Evolutionary conservation across 2,113 vertebrate genomes (phyloP).

Genomic region (Peromyscus leucopus): DNA sequence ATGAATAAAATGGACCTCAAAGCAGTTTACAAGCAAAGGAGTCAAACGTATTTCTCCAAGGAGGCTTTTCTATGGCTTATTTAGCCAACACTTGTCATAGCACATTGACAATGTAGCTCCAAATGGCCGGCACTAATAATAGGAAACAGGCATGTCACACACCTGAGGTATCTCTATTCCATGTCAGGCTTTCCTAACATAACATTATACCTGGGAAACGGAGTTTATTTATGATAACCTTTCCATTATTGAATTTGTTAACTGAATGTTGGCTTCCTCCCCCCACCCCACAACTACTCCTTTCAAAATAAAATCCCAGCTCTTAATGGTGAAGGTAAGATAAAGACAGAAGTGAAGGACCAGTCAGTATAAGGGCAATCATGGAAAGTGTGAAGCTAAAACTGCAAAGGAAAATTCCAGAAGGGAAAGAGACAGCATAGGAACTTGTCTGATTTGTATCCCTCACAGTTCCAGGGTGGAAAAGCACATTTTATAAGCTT

Average conservation of each 20-base stretch:
- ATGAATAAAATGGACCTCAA: not conserved
- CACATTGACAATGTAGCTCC: not conserved
- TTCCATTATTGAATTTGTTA: constrained; percentile 39
- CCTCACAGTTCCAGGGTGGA: constrained; percentile 26
- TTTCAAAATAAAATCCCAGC: not conserved
- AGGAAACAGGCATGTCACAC: not conserved
- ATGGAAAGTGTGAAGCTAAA: constrained; percentile 30
- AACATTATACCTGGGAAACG: not conserved
- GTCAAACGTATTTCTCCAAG: not conserved
- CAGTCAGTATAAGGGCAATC: not conserved
- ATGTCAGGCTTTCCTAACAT: not conserved
- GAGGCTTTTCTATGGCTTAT: not conserved
- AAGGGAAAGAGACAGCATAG: constrained; percentile 38
- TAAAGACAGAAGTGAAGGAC: not conserved
- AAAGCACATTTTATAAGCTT: constrained; percentile 42
- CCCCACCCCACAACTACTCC: not conserved
- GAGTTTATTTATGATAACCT: constrained; percentile 7
- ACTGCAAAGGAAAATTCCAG: constrained; percentile 46
- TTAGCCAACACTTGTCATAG: not conserved
- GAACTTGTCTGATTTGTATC: constrained; percentile 56
- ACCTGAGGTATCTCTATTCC: not conserved
- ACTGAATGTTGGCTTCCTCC: not conserved
- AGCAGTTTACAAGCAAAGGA: not conserved
- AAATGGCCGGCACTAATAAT: not conserved
- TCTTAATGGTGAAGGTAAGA: not conserved